Evolutionary conservation across 2,797 vertebrate genomes (phyloP).

Genomic region (Molossus alvarezi): DNA sequence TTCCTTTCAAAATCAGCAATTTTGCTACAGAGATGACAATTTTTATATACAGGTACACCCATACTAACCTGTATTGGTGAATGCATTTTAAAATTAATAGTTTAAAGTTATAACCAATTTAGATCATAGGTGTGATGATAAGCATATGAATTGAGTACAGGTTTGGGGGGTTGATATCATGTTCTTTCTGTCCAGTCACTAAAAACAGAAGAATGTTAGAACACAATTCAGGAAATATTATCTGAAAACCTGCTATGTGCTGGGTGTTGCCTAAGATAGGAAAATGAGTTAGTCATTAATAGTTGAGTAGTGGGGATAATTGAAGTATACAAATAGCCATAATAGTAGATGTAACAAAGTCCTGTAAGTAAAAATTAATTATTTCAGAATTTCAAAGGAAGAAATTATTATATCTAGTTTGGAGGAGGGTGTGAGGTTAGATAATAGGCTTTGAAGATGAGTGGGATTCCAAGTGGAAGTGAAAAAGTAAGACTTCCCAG

Average conservation of each 20-base stretch:
- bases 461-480: conserved; percentile 34
- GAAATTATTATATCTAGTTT: conserved; percentile 41
- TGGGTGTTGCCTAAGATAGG: neutral
- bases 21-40: conserved; percentile 41
- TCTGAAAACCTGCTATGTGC: conserved; percentile 22
- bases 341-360: conserved; percentile 32
- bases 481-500: conserved; percentile 38
- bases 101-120: conserved; percentile 65
- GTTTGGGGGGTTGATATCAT: neutral
- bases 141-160: neutral
- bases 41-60: neutral
- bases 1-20: conserved; percentile 57
- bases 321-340: conserved; percentile 25
- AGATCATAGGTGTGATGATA: neutral
- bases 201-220: conserved; percentile 52
- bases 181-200: conserved; percentile 32
- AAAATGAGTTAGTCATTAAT: conserved; percentile 26
- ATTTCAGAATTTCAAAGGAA: conserved; percentile 57
- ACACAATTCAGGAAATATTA: neutral
- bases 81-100: conserved; percentile 47
- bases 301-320: neutral
- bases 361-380: conserved; percentile 41
- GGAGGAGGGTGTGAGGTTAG: conserved; percentile 9
- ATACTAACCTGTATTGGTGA: conserved; percentile 24
- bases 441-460: conserved; percentile 13